These are phyloP conservation scores for Morelia viridis DNA, from an alignment of 2,797 vertebrate species.

Conservation along the genomic window DNA sequence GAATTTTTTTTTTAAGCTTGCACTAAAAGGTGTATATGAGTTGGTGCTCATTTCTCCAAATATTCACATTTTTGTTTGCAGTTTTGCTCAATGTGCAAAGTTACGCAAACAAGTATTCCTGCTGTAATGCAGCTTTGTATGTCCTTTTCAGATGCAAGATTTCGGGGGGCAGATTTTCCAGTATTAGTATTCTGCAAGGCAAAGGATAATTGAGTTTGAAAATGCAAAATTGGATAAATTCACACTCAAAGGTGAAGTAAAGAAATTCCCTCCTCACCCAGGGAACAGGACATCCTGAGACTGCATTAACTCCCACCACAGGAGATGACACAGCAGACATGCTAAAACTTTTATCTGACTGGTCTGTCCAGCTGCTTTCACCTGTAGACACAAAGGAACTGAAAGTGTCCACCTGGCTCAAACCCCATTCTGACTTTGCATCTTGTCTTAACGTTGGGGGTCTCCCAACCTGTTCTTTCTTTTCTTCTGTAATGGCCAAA, in stretches of 20 bases:
- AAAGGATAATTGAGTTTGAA: not conserved
- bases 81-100: not conserved
- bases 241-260: not conserved
- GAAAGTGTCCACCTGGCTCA: not conserved
- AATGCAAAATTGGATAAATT: not conserved
- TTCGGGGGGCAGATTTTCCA: not conserved
- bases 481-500: rapidly evolving
- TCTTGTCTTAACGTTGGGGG: rapidly evolving
- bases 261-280: not conserved
- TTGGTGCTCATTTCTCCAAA: not conserved
- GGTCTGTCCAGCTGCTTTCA: too few species aligned
- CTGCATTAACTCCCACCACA: too few species aligned
- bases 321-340: not conserved
- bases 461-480: rapidly evolving
- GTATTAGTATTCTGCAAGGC: not conserved
- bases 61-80: not conserved
- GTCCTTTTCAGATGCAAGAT: not conserved
- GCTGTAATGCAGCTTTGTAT: not conserved
- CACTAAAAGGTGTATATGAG: not conserved
- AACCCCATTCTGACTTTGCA: not conserved
- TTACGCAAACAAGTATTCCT: not conserved
- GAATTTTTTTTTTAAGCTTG: not conserved
- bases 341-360: not conserved
- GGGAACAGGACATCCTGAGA: not conserved
- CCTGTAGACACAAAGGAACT: not conserved